phyloP scores from a whole-genome alignment of 1,140 invertebrate genomes.

The Orchestia grillus region DNA sequence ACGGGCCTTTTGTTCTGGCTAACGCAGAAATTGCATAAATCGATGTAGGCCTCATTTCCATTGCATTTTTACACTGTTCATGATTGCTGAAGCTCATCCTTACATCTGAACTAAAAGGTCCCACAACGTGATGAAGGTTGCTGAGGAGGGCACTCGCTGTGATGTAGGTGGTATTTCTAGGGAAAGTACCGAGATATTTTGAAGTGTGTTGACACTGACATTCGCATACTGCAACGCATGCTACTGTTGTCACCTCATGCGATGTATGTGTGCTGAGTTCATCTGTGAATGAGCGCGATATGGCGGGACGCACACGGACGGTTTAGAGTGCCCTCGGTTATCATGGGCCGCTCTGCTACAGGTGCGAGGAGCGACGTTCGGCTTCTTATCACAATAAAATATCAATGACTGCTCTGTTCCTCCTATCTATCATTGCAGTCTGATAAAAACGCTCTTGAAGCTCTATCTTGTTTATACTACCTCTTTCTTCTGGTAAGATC shows the following conservation, averaged over 20 bases:
- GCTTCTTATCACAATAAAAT: slow-evolving; percentile 22
- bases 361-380: neutral
- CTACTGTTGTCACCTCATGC: neutral
- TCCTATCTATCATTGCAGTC: slow-evolving; percentile 17
- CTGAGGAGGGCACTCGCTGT: too few relatives aligned
- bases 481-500: neutral
- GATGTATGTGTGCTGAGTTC: neutral
- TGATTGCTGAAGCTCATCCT: too few relatives aligned
- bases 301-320: neutral
- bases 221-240: neutral
- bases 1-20: too few relatives aligned
- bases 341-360: neutral
- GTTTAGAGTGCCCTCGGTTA: neutral
- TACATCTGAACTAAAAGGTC: too few relatives aligned
- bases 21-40: too few relatives aligned
- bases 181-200: neutral
- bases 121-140: too few relatives aligned
- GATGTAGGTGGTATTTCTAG: too few relatives aligned
- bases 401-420: slow-evolving; percentile 40
- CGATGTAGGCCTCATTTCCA: too few relatives aligned
- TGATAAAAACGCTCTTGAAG: slow-evolving; percentile 3
- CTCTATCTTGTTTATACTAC: slow-evolving; percentile 10
- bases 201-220: neutral
- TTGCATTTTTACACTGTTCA: too few relatives aligned
- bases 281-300: neutral